Base-by-base conservation (phyloP, 2,888 invertebrate species). In the Bedellia somnulentella region DNA sequence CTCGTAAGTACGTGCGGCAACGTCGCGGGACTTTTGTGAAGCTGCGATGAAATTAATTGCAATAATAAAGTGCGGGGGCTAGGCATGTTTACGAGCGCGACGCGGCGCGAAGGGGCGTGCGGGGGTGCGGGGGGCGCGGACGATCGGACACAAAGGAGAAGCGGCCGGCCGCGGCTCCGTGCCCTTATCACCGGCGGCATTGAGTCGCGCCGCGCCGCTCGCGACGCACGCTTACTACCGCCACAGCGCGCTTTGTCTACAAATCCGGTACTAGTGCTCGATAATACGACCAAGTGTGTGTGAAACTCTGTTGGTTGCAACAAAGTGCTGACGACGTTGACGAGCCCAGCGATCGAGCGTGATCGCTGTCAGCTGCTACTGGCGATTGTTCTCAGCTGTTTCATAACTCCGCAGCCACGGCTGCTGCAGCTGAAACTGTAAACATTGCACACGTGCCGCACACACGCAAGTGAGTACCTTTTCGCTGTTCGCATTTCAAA, bases 141-240 rank as follows among this genome's bases (percentile, higher is more conserved):
- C 49, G 57, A 58, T 76, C 77, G 79, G 79, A 66, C 79, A 67
- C 70, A 73, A 70, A 71, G 70, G 68, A 63, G 68, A 59, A 63
- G 61, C 64, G 62, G 68, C 63, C 66, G 59, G 61, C 52, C 63
- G 66, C 62, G 60, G 59, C 56, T n/a, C 42, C 37, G 59, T 53
- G 58, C 62, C 59, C 57, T 67, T 67, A 67, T 67, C 70, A 67
- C 62, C 58, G 24, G 18, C 18, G 58, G 63, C 66, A 64, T 56
- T 60, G 64, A 57, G 63, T 64, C 67, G 70, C 57, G 59, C 49
- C 59, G 59, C 62, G 71, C 64, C 57, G 45, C 44, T 52, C 57
- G 49, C 58, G 55, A 53, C 60, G 55, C 57, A 61, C 71, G 70
- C 49, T 43, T 39, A 38, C 42, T 35, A 40, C 36, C 33, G 30